These are phyloP conservation scores for Eira barbara DNA, from an alignment of 2,113 vertebrate genomes.

Conservation along the genomic window DNA sequence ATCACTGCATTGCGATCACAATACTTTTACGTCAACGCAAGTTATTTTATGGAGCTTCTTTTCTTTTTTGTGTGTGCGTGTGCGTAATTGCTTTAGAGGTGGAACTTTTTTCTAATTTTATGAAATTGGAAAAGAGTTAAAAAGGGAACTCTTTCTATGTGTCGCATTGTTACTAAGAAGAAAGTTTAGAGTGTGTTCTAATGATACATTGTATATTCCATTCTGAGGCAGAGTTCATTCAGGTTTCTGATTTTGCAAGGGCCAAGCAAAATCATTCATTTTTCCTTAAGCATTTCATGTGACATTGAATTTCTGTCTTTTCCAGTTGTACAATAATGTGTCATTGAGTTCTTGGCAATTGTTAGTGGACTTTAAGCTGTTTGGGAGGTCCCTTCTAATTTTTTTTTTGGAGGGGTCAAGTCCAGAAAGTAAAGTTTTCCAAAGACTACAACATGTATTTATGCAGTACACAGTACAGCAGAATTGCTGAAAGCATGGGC, in stretches of 20 bases:
- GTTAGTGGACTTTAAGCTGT: background rate
- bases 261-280: background rate
- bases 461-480: too few species aligned
- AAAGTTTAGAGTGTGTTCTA: background rate
- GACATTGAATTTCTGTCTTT: background rate
- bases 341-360: background rate
- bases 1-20: background rate
- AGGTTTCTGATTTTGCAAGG: background rate
- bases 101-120: background rate
- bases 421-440: background rate
- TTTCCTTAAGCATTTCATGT: background rate
- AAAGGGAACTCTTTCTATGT: background rate
- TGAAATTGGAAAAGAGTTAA: background rate
- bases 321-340: background rate
- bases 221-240: slow-evolving; percentile 46
- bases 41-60: background rate
- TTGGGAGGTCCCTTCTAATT: background rate
- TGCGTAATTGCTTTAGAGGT: background rate
- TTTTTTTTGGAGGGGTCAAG: background rate
- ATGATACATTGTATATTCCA: slow-evolving; percentile 52
- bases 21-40: background rate
- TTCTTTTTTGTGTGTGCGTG: background rate
- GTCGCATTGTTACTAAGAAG: slow-evolving; percentile 39
- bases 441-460: background rate
- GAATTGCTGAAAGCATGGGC: background rate